Conservation (phyloP, 2,888 invertebrate genomes). For the Glyphotaelius pellucidus region DNA sequence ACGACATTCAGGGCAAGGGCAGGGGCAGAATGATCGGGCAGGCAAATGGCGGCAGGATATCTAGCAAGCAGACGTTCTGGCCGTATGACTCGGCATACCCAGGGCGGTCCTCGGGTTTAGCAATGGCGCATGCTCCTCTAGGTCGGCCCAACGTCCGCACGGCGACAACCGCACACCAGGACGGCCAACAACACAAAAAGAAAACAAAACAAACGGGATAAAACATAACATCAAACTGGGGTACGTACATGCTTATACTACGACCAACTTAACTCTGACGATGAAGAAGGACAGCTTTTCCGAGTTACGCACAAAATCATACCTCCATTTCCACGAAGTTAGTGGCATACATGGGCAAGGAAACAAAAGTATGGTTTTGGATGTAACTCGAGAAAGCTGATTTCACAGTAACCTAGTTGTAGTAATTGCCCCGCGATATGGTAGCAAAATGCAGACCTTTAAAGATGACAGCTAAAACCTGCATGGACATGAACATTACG, state of each 20-base stretch:
- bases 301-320: too few relatives aligned
- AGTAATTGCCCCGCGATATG: not conserved
- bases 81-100: conserved; percentile 60
- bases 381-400: too few relatives aligned
- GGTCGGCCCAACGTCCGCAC: conserved; percentile 66
- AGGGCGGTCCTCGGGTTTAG: conserved; percentile 70
- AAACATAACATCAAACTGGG: conserved; percentile 35
- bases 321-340: too few relatives aligned
- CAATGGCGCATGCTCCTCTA: conserved; percentile 78
- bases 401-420: too few relatives aligned
- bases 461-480: not conserved
- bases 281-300: not conserved
- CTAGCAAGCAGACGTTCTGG: conserved; percentile 68
- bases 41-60: conserved; percentile 22
- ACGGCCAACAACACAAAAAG: conserved; percentile 68
- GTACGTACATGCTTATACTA: not conserved
- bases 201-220: conserved; percentile 66
- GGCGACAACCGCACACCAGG: conserved; percentile 64
- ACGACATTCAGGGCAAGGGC: not conserved
- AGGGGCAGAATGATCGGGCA: conserved; percentile 9
- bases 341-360: too few relatives aligned
- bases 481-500: not conserved
- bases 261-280: not conserved
- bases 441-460: not conserved
- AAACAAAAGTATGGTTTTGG: too few relatives aligned